Evolutionary conservation across 1,140 invertebrate genomes (phyloP), one percentile per base, ranked within the genome.

Genomic region (Drosophila malerkotliana): DNA sequence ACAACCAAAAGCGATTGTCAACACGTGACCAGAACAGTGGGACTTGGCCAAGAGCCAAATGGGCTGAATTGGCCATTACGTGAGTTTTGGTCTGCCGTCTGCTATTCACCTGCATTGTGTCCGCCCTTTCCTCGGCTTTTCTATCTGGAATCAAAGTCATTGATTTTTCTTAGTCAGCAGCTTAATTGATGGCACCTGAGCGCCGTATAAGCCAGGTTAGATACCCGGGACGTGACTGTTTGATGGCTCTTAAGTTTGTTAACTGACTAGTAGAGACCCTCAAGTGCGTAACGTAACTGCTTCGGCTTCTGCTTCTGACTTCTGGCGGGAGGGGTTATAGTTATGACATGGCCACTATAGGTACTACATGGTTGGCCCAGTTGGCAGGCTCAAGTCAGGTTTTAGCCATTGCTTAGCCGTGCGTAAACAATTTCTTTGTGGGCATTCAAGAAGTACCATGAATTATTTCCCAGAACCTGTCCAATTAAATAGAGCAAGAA

Each of bases 401-500:
- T 69, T 68, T 24, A 15, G 18, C 63, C 52, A 69, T 56, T 69
- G 67, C 28, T 52, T 57, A 52, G 63, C 58, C 69, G 47, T 57
- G 59, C 60, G 59, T 74, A 51, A 66, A 75, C 41, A 66, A 72
- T 66, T 60, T 73, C 63, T 69, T 77, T 64, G 55, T 21, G 21
- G 21, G 21, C 21, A 21, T 21, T 21, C 21, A 21, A 21, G 21
- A 21, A 21, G 21, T 21, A 21, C 67, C 49, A 54, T 66, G 18
- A 71, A 83, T n/a, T 58, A 63, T 61, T 85, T 77, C 64, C 53
- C 59, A 78, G 79, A 76, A 79, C 66, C 53, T 63, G 72, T 60
- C 68, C 60, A 64, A 87, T 69, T 87, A 75, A 79, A 51, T 79
- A 51, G 83, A 81, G 68, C 84, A 88, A 88, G 68, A 83, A 88